A percentile compares a stretch with the other conserved stretches of the same genome.
These are phyloP conservation scores for Phyllostomus discolor DNA, from an alignment of 2,113 vertebrate genomes.

Conservation along the genomic window DNA sequence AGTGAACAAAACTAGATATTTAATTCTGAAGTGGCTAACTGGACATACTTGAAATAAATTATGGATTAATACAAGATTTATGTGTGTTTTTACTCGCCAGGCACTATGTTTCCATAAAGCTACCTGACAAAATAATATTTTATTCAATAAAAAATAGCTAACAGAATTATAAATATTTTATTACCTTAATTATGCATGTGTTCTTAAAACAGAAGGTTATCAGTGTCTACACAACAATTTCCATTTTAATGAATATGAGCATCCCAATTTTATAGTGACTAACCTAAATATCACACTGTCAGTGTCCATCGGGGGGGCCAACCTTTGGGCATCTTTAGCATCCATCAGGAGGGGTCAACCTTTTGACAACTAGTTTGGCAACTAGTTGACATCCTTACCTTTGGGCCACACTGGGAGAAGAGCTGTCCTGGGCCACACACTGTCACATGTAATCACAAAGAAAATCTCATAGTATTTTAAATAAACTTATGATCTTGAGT, in stretches of 20 bases:
- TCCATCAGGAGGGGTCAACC: too few species aligned
- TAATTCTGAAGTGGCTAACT: slow-evolving; percentile 47
- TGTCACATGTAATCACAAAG: too few species aligned
- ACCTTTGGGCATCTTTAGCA: too few species aligned
- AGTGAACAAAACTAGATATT: slow-evolving; percentile 2
- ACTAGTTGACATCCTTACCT: too few species aligned
- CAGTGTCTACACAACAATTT: background rate
- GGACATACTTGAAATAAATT: slow-evolving; percentile 5
- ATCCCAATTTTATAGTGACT: background rate
- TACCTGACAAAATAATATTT: background rate
- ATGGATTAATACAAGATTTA: background rate
- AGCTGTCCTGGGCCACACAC: too few species aligned
- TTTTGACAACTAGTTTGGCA: too few species aligned
- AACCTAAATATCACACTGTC: background rate
- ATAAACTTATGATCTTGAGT: too few species aligned
- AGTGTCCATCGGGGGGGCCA: too few species aligned
- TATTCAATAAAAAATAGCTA: background rate
- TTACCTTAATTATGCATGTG: background rate
- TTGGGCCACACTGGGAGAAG: too few species aligned
- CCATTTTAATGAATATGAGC: background rate
- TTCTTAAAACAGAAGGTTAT: slow-evolving; percentile 15
- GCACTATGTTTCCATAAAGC: background rate
- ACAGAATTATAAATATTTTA: background rate
- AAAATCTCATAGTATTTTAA: too few species aligned
- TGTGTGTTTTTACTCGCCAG: background rate